Evolutionary conservation across 2,888 invertebrate genomes (phyloP), one percentile per base, ranked within the genome.

Genomic region (Agriopis aurantiaria): DNA sequence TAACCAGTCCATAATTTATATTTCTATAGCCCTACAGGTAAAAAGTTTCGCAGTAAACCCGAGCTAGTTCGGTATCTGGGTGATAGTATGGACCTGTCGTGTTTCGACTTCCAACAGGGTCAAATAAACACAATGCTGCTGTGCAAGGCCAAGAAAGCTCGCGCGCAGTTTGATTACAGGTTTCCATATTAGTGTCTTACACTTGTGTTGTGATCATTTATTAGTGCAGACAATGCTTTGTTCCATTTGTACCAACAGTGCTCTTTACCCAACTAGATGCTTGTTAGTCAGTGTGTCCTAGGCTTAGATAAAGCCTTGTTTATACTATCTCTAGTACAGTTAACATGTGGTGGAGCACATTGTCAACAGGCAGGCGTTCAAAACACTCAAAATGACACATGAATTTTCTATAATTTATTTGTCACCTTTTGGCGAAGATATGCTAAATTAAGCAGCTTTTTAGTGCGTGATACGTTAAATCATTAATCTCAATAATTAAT

Each of bases 71-170:
- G 97, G 82, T 96, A 96, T 91, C 95, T 97, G 78, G 97, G 97
- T 86, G 96, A 97, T 90, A 95, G 96, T 85, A 95, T 97, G 92
- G 97, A 97, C 94, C 95, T 97, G 82, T 96, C 97, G 81, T 96
- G 96, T 86, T 97, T 97, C 95, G 97, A 98, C 95, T 97, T 96
- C 91, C 96, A 96, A 85, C 96, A 96, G 84, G 97, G 97, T 84
- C 97, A 97, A 93, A 95, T 97, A 88, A 96, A 96, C 92, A 95
- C 95, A 82, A 95, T 96, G 89, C 94, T 96, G 85, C 94, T 96
- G 87, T 95, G 96, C 90, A 96, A 96, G 95, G 95, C 95, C 95
- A 96, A 96, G 95, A 95, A 96, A 90, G 96, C 95, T 86, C 95
- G 95, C 86, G 95, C 96, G 85, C 95, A 96, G 86, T 96, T 95